phyloP scores from a whole-genome alignment of 1,140 invertebrate species.

The Thrips palmi region DNA sequence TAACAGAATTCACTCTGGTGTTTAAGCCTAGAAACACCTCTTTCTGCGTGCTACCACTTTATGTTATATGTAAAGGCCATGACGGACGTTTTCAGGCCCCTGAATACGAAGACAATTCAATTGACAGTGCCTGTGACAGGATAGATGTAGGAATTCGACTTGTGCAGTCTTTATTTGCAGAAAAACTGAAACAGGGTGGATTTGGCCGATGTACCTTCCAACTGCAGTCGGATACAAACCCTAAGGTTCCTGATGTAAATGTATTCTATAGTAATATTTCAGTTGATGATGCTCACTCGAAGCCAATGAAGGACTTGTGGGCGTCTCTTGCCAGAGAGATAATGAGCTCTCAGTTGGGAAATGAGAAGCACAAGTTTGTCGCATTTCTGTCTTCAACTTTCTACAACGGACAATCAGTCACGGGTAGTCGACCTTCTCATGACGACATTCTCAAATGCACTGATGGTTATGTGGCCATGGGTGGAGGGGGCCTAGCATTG shows the following conservation, averaged over 20 bases:
- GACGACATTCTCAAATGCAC: slow-evolving; percentile 53
- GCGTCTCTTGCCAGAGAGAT: slow-evolving; percentile 58
- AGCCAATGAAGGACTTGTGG: slow-evolving; percentile 69
- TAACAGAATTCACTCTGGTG: slow-evolving; percentile 7
- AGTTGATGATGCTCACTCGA: slow-evolving; percentile 44
- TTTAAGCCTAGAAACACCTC: slow-evolving; percentile 12
- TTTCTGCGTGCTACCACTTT: slow-evolving; percentile 39
- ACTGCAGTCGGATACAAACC: slow-evolving; percentile 39
- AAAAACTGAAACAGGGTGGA: slow-evolving; percentile 69
- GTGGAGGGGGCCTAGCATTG: slow-evolving; percentile 74
- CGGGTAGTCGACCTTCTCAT: slow-evolving; percentile 33
- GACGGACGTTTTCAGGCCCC: slow-evolving; percentile 67
- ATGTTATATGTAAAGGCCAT: slow-evolving; percentile 53
- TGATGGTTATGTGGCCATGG: slow-evolving; percentile 70
- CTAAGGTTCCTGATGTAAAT: slow-evolving; percentile 34
- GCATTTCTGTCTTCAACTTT: slow-evolving; percentile 76
- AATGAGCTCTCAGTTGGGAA: slow-evolving; percentile 42
- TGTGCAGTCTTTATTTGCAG: slow-evolving; percentile 70
- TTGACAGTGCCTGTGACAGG: slow-evolving; percentile 52
- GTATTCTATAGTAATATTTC: slow-evolving; percentile 51
- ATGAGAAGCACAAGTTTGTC: slow-evolving; percentile 59
- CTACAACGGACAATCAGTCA: slow-evolving; percentile 41
- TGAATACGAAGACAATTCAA: slow-evolving; percentile 39
- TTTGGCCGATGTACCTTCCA: slow-evolving; percentile 66
- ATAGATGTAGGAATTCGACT: slow-evolving; percentile 61